Conservation (phyloP, 2,797 vertebrate species). For the Microhierax caerulescens region DNA sequence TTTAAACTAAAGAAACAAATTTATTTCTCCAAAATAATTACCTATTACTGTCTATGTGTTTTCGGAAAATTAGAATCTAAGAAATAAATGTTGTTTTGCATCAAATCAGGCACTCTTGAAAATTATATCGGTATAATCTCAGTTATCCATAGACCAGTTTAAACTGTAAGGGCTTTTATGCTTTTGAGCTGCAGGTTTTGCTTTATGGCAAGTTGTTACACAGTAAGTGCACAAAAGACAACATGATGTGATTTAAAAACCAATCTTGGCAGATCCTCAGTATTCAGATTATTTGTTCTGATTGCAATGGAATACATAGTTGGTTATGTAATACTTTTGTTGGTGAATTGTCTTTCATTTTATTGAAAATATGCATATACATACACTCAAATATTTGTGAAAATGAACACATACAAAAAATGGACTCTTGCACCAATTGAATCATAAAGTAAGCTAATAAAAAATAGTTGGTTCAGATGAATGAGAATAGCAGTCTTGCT, state of each 20-base stretch:
- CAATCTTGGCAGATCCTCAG: neutral
- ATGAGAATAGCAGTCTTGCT: neutral
- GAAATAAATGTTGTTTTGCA: conserved; percentile 12
- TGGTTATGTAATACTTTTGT: neutral
- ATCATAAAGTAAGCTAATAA: neutral
- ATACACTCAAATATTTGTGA: neutral
- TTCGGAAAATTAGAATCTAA: neutral
- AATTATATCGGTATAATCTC: conserved; percentile 34
- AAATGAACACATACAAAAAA: neutral
- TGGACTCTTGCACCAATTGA: neutral
- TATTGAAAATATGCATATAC: neutral
- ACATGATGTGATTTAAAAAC: conserved; percentile 22
- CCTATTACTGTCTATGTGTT: neutral
- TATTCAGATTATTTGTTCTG: conserved; percentile 40
- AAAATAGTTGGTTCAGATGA: neutral
- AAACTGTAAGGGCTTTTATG: conserved; percentile 16
- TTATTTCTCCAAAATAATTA: neutral
- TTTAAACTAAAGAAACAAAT: neutral
- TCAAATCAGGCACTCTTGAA: conserved; percentile 28
- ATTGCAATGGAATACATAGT: neutral
- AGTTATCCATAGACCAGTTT: neutral
- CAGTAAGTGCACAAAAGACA: conserved; percentile 7
- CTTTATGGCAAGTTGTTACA: conserved; percentile 49
- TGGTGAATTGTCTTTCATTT: neutral
- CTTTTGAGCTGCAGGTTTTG: conserved; percentile 18